Base-by-base conservation (phyloP, 2,797 vertebrate genomes). In the Muscicapa striata region DNA sequence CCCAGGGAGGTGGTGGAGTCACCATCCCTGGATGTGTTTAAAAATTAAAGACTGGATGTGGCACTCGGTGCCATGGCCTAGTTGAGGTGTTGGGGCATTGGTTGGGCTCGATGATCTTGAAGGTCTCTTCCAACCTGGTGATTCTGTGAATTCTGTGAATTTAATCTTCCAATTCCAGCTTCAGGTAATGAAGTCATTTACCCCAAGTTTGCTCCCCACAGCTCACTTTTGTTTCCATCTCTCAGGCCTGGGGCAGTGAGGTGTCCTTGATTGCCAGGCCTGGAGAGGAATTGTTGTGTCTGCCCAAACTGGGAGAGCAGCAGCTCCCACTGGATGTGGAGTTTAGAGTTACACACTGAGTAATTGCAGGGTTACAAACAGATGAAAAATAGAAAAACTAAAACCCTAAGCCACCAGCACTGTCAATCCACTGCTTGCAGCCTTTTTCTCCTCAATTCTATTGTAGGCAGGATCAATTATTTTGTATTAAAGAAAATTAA, bases 321-420 rank as follows among this genome's bases (percentile, higher is more conserved):
- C 70, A 73, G 70, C 70, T 73, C 26, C 1, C 40, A 22, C 19
- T 45, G 69, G 0, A 15, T 45, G 6, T 73, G 69, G 52, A 6
- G 69, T 58, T 58, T 19, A 2, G 54, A 73, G 54, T 74, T 15
- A 0, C 1, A 2, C 70, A 58, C 70, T 30, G 7, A 46, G 38
- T 27, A 74, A 30, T 3, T 36, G 70, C 55, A 58, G 43, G 70
- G 1, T 30, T 14, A 30, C 41, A 46, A 23, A 32, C 1, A 5
- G 6, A 11, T 46, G n/a, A 0, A 30, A 59, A 46, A 58, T 2
- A 46, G 1, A 46, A 74, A 75, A 40, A 2, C 16, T 38, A 0
- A 74, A 59, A 32, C 32, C 67, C 14, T 40, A 3, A 51, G 5
- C 18, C 45, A 40, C n/a, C 57, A 40, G 3, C 29, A 6, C 68